Conservation (phyloP, 1,140 invertebrate genomes). For the Sminthurides bifidus region DNA sequence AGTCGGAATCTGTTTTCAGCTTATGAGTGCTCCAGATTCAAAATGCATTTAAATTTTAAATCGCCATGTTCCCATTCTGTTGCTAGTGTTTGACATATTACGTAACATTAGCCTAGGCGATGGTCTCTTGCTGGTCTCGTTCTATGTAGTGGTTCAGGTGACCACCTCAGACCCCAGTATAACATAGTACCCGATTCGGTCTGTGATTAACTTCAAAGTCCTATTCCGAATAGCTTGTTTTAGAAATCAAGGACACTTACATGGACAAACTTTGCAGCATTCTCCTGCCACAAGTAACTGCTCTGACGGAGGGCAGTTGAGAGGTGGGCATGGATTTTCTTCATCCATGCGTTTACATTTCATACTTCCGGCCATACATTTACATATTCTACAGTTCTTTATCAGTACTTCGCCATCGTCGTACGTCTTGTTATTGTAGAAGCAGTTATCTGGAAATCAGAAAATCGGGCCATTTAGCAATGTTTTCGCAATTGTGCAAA, state of each 20-base stretch:
- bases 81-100: no score
- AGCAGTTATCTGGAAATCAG: no score
- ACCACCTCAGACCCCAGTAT: constrained; percentile 2
- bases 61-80: no score
- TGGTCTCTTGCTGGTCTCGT: no score
- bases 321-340: constrained; percentile 58
- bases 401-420: constrained; percentile 78
- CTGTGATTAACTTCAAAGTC: no score
- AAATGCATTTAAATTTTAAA: no score
- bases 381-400: constrained; percentile 61
- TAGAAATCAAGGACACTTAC: constrained; percentile 41
- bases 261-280: constrained; percentile 83
- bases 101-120: no score
- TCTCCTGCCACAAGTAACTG: constrained; percentile 68
- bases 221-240: not conserved
- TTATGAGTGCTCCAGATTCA: no score
- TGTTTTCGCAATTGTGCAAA: no score
- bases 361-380: constrained; percentile 67
- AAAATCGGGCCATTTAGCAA: no score
- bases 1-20: no score
- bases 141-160: no score
- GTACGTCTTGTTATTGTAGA: constrained; percentile 51
- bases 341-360: constrained; percentile 60
- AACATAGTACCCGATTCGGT: not conserved
- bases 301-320: constrained; percentile 62